Evolutionary conservation across 1,140 invertebrate species (phyloP), one percentile per base, ranked within the genome.

Genomic region (Panagrolaimus sp.): DNA sequence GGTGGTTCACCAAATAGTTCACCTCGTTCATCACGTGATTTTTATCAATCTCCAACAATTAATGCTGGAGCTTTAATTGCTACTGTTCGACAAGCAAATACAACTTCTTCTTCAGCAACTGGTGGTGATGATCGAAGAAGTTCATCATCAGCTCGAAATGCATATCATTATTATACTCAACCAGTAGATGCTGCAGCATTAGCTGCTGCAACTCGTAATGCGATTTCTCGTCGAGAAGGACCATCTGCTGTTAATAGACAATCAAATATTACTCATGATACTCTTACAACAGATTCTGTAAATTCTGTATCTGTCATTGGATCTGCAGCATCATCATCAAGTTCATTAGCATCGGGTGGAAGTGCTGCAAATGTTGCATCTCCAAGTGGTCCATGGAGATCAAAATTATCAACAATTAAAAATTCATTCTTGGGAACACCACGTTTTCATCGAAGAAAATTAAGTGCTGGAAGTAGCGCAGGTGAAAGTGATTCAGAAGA

Each of bases 381-480:
- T n/a, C 23, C 65, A 4, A 67, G 65, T 9, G 71, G 78, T 38
- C 81, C 79, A 44, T 98, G 95, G 94, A 89, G 92, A 82, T 92
- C 92, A 9, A 86, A 95, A 44, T 88, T 98, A 20, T 96, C 92
- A 64, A 96, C 92, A 31, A 94, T 98, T 75, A 98, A 98, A 86
- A 98, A 97, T 86, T 96, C 92, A 75, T 96, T 99, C 85, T 87
- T 99, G 4, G 96, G 95, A n/a, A 97, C 93, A 73, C 96, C 96
- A 16, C 85, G 95, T 61, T 98, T 98, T 86, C 95, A 98, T 86
- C 86, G 95, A 74, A 88, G 94, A 85, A 98, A 98, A 90, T 87
- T 97, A 84, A 92, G 51, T 67, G 48, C 62, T 63, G 46, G 61
- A 53, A 67, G 75, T 63, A 74, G 78, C 31, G 67, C 71, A 14